Base-by-base conservation (phyloP, 2,113 vertebrate species). In the Brachionichthys hirsutus region DNA sequence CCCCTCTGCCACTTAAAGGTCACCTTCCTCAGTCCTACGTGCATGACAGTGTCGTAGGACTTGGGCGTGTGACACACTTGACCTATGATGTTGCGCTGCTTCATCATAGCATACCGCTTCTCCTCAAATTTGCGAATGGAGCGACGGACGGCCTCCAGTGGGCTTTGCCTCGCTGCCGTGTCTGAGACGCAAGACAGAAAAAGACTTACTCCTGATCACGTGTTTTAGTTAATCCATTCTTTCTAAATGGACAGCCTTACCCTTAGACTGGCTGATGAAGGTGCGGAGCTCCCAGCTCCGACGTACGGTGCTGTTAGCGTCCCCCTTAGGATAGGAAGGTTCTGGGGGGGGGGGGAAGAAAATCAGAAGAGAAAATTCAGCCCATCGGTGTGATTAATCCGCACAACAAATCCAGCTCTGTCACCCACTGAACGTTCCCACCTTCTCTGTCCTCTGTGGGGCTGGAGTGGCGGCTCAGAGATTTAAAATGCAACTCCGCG, bases 1-100 rank as follows among this genome's bases (percentile, higher is more conserved):
- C 98, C 98, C 82, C 98, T 94, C 76, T 99, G 98, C 98, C 98
- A 99, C 82, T 99, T 99, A 84, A 99, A 99, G 60, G 98, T 99
- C 87, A 99, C 98, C 83, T 99, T 99, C 77, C 98, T 91, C 70
- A 99, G 91, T 51, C 98, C 98, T 0, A 99, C 98, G 0, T 99
- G 96, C 98, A 99, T 99, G 67, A 98, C 89, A 1, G 96, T 98
- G 86, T 98, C 96, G 0, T 95, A 98, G 55, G 94, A 98, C 54
- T 98, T 98, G 0, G 98, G 98, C 0, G 95, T 99, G 68, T 96
- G 93, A 67, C 98, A 99, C 48, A 98, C 97, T 92, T 98, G 97
- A 36, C 98, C 98, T 6, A 99, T 97, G 62, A 99, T 98, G 84
- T 96, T 98, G 78, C 93, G 95, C 59, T 92, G 94, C 79, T 95